These are phyloP conservation scores for Pogonognathellus flavescens DNA, from an alignment of 1,140 invertebrate genomes.

Conservation along the genomic window DNA sequence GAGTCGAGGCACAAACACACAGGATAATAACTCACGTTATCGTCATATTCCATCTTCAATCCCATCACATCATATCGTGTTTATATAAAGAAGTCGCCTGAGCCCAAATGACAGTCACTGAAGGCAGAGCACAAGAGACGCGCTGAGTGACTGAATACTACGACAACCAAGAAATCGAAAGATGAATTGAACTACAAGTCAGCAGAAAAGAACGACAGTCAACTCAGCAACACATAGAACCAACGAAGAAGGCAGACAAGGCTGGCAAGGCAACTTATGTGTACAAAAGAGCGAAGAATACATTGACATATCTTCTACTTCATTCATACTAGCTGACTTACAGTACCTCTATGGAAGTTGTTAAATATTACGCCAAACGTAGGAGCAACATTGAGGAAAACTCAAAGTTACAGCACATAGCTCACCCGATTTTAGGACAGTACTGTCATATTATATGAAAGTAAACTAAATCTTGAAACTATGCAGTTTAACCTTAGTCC, in stretches of 20 bases:
- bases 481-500: too few relatives aligned
- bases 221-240: background rate
- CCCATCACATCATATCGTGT: slow-evolving; percentile 37
- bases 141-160: slow-evolving; percentile 17
- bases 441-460: too few relatives aligned
- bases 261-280: background rate
- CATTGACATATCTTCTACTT: background rate
- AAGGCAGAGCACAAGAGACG: slow-evolving; percentile 14
- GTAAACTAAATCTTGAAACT: too few relatives aligned
- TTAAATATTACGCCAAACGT: too few relatives aligned
- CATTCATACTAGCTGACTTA: background rate
- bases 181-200: slow-evolving; percentile 41
- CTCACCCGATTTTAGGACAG: too few relatives aligned
- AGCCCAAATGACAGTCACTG: background rate
- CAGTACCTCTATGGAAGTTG: background rate
- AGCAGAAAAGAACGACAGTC: slow-evolving; percentile 38
- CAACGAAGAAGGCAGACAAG: background rate
- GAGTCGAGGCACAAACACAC: slow-evolving; percentile 5
- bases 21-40: slow-evolving; percentile 50
- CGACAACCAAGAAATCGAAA: slow-evolving; percentile 13
- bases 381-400: too few relatives aligned
- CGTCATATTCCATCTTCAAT: slow-evolving; percentile 56
- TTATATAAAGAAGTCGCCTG: slow-evolving; percentile 36
- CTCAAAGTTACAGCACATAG: too few relatives aligned
- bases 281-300: too few relatives aligned